These are phyloP conservation scores for Poecilia latipinna DNA, from an alignment of 2,113 vertebrate genomes.

Conservation along the genomic window DNA sequence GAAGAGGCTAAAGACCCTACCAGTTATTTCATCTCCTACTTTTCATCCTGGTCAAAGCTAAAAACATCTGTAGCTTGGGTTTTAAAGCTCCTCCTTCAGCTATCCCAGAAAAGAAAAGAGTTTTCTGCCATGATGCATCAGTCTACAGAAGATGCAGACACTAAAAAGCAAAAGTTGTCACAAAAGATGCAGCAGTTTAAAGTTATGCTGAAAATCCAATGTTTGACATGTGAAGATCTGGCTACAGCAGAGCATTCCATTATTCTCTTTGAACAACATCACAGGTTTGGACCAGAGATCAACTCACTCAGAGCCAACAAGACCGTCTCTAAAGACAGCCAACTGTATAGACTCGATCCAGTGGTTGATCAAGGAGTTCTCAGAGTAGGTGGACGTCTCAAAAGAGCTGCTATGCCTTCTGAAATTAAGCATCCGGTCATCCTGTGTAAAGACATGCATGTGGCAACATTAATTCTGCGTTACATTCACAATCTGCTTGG, in stretches of 20 bases:
- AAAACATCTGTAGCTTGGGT: not conserved
- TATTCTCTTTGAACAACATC: not conserved
- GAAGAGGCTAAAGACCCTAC: too few relatives aligned
- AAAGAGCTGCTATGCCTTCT: not conserved
- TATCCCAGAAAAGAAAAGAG: not conserved
- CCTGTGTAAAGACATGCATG: not conserved
- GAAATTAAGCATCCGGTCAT: not conserved
- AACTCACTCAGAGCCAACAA: too few relatives aligned
- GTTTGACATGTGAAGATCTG: not conserved
- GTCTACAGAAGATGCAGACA: not conserved
- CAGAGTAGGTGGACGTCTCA: not conserved
- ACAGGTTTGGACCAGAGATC: not conserved
- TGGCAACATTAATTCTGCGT: not conserved
- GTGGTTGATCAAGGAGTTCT: not conserved
- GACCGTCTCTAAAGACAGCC: not conserved
- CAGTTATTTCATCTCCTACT: not conserved
- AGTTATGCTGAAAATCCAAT: too few relatives aligned
- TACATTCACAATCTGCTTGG: not conserved
- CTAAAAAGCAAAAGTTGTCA: not conserved
- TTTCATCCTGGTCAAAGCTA: not conserved
- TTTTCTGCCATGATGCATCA: too few relatives aligned
- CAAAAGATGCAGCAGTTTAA: not conserved
- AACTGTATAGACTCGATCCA: not conserved
- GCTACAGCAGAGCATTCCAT: not conserved
- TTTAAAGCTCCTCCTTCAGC: not conserved